Evolutionary conservation across 2,113 vertebrate genomes (phyloP).

Genomic region (Tapirus terrestris): DNA sequence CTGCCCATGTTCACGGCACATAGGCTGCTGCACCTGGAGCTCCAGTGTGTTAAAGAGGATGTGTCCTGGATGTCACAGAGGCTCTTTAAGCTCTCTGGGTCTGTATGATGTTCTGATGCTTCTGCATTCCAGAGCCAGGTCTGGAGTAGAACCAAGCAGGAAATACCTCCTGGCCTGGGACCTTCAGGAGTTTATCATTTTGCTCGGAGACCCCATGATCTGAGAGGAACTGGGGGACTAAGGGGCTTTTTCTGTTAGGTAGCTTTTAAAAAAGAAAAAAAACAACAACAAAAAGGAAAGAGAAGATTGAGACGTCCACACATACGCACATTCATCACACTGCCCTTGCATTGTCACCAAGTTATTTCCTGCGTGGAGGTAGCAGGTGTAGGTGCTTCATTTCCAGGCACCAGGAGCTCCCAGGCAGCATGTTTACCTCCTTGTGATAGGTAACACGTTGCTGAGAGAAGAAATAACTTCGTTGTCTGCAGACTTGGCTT

Average conservation of each 20-base stretch:
- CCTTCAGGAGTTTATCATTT: neutral
- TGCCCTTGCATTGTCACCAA: neutral
- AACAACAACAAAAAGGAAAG: neutral
- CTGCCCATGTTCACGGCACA: neutral
- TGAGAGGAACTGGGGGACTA: neutral
- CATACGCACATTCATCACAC: rapidly evolving
- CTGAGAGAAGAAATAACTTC: neutral
- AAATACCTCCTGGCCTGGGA: neutral
- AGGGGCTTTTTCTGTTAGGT: neutral
- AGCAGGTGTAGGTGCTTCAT: neutral
- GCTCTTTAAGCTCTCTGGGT: neutral
- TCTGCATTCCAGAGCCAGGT: neutral
- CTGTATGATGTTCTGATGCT: neutral
- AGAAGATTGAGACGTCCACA: neutral
- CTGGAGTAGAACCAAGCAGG: neutral
- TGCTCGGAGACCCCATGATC: neutral
- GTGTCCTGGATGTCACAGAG: neutral
- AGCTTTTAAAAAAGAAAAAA: neutral
- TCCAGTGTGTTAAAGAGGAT: rapidly evolving
- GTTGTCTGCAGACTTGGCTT: neutral
- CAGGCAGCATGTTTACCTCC: neutral
- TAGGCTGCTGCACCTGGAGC: neutral
- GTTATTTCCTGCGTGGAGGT: neutral
- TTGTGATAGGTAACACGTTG: too few relatives aligned
- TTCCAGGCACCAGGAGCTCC: neutral